Evolutionary conservation across 2,113 vertebrate genomes (phyloP).

Genomic region (Tragelaphus scriptus): DNA sequence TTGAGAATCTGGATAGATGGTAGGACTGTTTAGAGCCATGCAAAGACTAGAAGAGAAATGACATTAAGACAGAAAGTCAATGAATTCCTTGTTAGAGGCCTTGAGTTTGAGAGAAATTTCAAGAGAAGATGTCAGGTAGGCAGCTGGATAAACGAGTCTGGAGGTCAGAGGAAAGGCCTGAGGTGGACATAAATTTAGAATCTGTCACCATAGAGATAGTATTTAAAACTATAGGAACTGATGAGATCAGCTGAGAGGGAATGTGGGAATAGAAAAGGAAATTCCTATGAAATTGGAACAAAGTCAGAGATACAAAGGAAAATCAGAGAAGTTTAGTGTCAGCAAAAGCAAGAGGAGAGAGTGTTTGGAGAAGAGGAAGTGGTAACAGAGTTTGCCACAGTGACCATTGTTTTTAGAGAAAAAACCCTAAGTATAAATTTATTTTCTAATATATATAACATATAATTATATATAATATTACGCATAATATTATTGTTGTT

Average conservation of each 20-base stretch:
- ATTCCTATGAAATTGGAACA: not conserved
- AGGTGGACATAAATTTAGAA: not conserved
- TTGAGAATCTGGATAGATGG: not conserved
- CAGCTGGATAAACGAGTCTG: not conserved
- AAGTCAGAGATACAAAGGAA: not conserved
- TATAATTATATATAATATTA: not conserved
- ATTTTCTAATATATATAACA: not conserved
- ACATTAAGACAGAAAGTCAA: not conserved
- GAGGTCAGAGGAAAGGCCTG: not conserved
- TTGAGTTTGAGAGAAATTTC: not conserved
- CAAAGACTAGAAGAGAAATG: not conserved
- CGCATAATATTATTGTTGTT: accelerated
- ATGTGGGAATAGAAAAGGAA: not conserved
- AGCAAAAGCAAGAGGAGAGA: not conserved
- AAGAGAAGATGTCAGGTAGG: not conserved
- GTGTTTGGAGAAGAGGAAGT: not conserved
- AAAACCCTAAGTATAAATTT: not conserved
- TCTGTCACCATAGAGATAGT: not conserved
- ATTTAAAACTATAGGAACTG: not conserved
- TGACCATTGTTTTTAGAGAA: not conserved
- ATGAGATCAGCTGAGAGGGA: not conserved
- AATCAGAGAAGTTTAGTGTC: not conserved
- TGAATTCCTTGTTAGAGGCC: not conserved
- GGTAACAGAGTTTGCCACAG: not conserved
- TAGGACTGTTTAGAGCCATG: not conserved